Evolutionary conservation across 2,888 invertebrate species (phyloP).

Genomic region (Polydesmus complanatus): DNA sequence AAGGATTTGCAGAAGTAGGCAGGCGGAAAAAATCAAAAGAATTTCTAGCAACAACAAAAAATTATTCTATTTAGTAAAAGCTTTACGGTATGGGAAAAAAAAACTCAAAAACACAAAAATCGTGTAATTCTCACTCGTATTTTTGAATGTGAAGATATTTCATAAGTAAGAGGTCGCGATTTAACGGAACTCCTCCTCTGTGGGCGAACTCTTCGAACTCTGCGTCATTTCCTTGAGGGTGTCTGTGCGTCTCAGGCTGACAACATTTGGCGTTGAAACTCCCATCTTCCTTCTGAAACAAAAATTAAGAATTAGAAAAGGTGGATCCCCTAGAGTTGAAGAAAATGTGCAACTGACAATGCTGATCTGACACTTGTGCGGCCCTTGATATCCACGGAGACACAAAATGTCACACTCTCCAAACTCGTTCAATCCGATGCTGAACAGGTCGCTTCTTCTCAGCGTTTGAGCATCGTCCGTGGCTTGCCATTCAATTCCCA

Average conservation of each 20-base stretch:
- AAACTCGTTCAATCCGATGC: conserved; percentile 18
- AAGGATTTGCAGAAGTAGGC: conserved; percentile 3
- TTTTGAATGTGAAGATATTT: conserved; percentile 22
- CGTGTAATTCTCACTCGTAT: conserved; percentile 22
- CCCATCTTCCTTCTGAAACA: neutral
- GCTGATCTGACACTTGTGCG: conserved; percentile 10
- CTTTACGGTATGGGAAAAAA: neutral
- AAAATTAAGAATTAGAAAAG: neutral
- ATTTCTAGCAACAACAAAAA: conserved; percentile 14
- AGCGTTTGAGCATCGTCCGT: conserved; percentile 21
- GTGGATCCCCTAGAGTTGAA: too few species aligned
- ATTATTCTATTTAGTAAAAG: neutral
- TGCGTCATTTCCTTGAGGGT: conserved; percentile 10
- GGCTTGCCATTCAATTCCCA: conserved; percentile 21
- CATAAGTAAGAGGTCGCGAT: conserved; percentile 21
- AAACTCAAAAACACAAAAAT: too few species aligned
- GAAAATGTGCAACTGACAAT: conserved; percentile 6
- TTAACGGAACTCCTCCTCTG: neutral
- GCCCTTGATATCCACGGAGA: conserved; percentile 14
- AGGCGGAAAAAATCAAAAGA: conserved; percentile 15
- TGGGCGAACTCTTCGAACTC: conserved; percentile 3
- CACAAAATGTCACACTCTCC: conserved; percentile 17
- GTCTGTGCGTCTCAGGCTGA: conserved; percentile 11
- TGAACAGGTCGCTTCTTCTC: conserved; percentile 21
- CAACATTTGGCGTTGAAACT: conserved; percentile 8